phyloP scores from a whole-genome alignment of 1,140 invertebrate genomes.

The Neomicropteryx cornuta region DNA sequence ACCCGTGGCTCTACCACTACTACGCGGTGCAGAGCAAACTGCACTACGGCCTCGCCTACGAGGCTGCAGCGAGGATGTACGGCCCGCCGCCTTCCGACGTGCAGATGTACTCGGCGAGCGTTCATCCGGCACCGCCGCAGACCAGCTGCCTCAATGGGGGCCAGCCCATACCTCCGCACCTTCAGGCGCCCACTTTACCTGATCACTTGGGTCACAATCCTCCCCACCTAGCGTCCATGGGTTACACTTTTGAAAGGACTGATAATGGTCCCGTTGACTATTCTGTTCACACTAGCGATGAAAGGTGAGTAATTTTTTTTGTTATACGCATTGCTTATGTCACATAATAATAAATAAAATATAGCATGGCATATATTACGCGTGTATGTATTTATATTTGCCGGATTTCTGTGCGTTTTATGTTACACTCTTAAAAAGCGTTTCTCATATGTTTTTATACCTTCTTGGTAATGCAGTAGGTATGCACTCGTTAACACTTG shows the following conservation, averaged over 20 bases:
- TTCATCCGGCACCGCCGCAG: conserved; percentile 24
- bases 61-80: conserved; percentile 38
- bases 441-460: no score
- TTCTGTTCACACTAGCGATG: conserved; percentile 34
- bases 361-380: no score
- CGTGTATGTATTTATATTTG: neutral
- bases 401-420: neutral
- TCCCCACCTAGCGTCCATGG: conserved; percentile 30
- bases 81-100: conserved; percentile 30
- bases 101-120: neutral
- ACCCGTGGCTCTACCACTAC: conserved; percentile 90
- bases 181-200: conserved; percentile 26
- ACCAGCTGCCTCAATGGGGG: conserved; percentile 29
- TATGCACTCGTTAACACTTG: no score
- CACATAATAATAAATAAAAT: conserved; percentile 1
- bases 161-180: conserved; percentile 23
- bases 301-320: conserved; percentile 25
- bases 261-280: conserved; percentile 38
- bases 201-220: conserved; percentile 28
- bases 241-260: conserved; percentile 35
- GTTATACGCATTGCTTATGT: no score
- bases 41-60: conserved; percentile 77
- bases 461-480: no score
- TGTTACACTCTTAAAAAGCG: neutral
- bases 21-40: conserved; percentile 88